Conservation (phyloP, 2,797 vertebrate genomes). For the Micropoecilia bifurca region DNA sequence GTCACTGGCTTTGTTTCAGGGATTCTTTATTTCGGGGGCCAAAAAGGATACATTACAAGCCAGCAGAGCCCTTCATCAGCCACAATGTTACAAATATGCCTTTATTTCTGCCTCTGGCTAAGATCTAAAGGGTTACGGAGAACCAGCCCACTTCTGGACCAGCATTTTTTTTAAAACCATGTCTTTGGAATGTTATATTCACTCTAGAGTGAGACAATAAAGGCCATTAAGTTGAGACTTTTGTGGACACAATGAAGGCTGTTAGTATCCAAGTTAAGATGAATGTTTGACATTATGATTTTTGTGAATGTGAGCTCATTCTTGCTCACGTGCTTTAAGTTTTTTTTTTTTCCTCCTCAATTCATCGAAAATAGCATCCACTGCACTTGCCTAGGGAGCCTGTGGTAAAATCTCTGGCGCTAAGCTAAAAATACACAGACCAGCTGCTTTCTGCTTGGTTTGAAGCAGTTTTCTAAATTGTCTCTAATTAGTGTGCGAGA, state of each 20-base stretch:
- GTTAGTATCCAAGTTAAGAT: conserved; percentile 3
- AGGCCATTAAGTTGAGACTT: neutral
- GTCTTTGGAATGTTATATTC: neutral
- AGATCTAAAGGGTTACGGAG: conserved; percentile 3
- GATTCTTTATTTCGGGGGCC: conserved; percentile 13
- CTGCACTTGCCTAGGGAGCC: neutral
- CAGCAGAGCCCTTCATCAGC: conserved; percentile 8
- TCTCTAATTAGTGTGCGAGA: neutral
- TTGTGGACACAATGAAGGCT: neutral
- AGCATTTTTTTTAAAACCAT: conserved; percentile 11
- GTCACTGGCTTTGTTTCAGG: conserved; percentile 38
- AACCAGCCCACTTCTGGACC: neutral
- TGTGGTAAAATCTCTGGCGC: neutral
- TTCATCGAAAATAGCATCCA: neutral
- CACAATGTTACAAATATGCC: conserved; percentile 9
- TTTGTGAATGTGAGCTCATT: neutral
- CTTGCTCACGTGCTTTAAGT: neutral
- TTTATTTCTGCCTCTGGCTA: conserved; percentile 3
- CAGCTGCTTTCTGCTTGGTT: neutral
- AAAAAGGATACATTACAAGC: conserved; percentile 5
- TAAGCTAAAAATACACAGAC: neutral
- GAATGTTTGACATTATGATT: neutral
- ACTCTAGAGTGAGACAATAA: conserved; percentile 1
- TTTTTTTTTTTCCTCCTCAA: neutral
- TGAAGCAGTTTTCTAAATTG: neutral